Conservation (phyloP, 30 jellyfish, hydroid and myxozoan genomes). For the Hydra vulgaris region DNA sequence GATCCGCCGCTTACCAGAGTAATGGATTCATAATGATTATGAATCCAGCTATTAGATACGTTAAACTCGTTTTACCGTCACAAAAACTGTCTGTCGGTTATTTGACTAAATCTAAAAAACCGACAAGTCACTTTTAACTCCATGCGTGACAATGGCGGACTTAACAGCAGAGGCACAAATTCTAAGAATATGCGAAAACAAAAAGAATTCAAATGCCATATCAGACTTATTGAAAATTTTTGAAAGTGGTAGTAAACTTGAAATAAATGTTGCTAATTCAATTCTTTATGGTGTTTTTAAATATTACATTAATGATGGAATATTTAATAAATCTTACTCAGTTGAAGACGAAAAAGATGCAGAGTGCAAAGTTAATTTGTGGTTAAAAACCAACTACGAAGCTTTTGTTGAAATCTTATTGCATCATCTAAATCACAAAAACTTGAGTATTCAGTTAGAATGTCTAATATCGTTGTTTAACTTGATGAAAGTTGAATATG, state of each 20-base stretch:
- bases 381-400: slow-evolving; percentile 16
- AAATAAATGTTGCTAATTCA: not conserved
- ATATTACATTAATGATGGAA: slow-evolving; percentile 2
- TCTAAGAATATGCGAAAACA: slow-evolving; percentile 14
- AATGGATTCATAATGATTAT: too few species aligned
- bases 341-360: slow-evolving; percentile 18
- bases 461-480: not conserved
- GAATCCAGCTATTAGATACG: too few species aligned
- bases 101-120: too few species aligned
- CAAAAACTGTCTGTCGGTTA: too few species aligned
- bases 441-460: not conserved
- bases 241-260: not conserved
- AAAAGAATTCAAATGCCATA: slow-evolving; percentile 10
- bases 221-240: slow-evolving; percentile 4
- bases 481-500: not conserved
- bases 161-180: not conserved
- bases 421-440: not conserved
- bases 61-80: too few species aligned
- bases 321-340: not conserved
- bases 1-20: too few species aligned
- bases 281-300: slow-evolving; percentile 19
- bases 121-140: not conserved
- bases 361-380: not conserved
- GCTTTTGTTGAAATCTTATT: slow-evolving; percentile 10
- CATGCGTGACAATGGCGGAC: slow-evolving; percentile 2